These are phyloP conservation scores for Noturus placidus DNA, from an alignment of 2,113 vertebrate species.

Conservation along the genomic window DNA sequence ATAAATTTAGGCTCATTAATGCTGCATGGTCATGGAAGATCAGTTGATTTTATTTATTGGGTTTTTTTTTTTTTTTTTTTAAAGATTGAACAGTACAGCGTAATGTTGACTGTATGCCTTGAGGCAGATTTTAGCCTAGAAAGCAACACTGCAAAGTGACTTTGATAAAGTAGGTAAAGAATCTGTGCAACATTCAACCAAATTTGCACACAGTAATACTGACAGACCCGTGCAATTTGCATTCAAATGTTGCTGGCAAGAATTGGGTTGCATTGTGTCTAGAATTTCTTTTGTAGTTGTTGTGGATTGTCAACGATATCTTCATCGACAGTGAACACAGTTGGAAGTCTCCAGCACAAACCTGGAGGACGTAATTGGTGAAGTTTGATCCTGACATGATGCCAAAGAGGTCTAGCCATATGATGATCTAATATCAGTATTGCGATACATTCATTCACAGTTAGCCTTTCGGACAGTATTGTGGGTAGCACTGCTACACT, in stretches of 20 bases:
- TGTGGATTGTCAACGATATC: neutral
- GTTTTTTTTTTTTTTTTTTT: neutral
- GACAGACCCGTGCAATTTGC: neutral
- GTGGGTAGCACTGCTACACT: neutral
- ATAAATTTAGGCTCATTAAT: neutral
- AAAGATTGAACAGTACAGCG: neutral
- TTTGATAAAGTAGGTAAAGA: constrained; percentile 8
- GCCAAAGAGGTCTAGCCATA: neutral
- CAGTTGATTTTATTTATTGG: neutral
- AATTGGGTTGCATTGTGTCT: neutral
- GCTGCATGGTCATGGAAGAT: neutral
- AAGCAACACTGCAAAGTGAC: constrained; percentile 9
- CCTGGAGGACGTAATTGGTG: neutral
- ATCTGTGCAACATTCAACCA: neutral
- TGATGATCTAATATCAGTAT: neutral
- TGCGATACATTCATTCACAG: neutral
- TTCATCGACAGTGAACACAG: neutral
- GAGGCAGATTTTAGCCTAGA: neutral
- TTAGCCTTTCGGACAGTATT: neutral
- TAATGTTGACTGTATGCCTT: neutral
- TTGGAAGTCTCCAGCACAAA: neutral
- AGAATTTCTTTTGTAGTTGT: no score
- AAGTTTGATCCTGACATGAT: neutral
- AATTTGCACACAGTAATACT: neutral
- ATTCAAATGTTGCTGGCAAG: neutral